These are phyloP conservation scores for Lucilia cuprina DNA, from an alignment of 1,140 invertebrate species.

Conservation along the genomic window DNA sequence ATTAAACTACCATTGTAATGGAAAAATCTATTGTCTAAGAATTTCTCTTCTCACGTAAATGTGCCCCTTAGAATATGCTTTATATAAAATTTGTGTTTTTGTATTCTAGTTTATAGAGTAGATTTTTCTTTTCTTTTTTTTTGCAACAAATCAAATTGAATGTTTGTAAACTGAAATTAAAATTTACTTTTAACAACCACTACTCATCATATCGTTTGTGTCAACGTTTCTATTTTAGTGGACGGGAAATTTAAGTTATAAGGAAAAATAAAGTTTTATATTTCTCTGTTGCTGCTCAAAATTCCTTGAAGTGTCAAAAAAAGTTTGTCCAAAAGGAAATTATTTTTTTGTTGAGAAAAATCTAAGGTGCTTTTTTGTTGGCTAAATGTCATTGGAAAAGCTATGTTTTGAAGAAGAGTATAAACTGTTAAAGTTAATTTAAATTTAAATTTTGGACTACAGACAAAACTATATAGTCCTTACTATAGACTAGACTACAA, in stretches of 20 bases:
- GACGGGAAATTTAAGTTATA: background rate
- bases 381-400: no score
- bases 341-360: no score
- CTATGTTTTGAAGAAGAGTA: no score
- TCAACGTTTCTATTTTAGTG: background rate
- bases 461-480: no score
- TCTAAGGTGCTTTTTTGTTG: no score
- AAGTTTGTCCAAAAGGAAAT: background rate
- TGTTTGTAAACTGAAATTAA: slow-evolving; percentile 9
- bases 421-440: no score
- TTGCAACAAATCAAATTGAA: slow-evolving; percentile 9
- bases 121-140: background rate
- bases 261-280: background rate
- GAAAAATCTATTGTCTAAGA: background rate
- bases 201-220: background rate
- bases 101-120: background rate
- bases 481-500: no score
- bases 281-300: background rate
- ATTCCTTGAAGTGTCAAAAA: slow-evolving; percentile 23
- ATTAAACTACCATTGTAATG: background rate
- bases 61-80: background rate
- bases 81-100: no score
- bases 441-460: no score
- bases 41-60: background rate
- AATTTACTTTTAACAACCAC: background rate